These are phyloP conservation scores for Eristalinus sepulchralis DNA, from an alignment of 2,888 invertebrate species.

Conservation along the genomic window DNA sequence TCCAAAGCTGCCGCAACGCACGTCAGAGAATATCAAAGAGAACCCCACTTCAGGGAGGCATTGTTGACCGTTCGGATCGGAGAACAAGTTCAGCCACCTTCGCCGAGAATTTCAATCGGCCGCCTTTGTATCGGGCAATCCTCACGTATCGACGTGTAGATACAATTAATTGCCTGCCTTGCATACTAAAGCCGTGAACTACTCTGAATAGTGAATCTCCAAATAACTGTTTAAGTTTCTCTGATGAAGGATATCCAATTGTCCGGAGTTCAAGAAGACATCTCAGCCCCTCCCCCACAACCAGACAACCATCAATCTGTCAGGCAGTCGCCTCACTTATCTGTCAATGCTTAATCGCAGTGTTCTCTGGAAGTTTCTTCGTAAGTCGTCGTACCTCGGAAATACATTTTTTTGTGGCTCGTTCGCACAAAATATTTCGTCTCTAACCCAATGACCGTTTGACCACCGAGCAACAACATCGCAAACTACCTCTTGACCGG, in stretches of 20 bases:
- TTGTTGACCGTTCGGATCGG: neutral
- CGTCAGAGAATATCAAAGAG: too few relatives aligned
- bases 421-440: neutral
- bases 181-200: neutral
- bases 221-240: neutral
- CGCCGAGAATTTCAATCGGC: neutral
- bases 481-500: neutral
- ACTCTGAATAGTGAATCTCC: neutral
- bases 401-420: neutral
- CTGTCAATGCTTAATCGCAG: conserved; percentile 55
- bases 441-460: neutral
- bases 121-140: neutral
- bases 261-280: neutral
- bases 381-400: neutral
- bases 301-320: conserved; percentile 30
- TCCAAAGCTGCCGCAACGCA: neutral
- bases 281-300: too few relatives aligned
- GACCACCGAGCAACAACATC: neutral
- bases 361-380: conserved; percentile 11
- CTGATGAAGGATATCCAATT: neutral
- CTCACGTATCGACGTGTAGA: neutral
- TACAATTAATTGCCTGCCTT: neutral
- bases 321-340: conserved; percentile 19
- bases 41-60: too few relatives aligned
- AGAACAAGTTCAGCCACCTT: neutral